Conservation (phyloP, 1,140 invertebrate genomes). For the Phthorimaea operculella region DNA sequence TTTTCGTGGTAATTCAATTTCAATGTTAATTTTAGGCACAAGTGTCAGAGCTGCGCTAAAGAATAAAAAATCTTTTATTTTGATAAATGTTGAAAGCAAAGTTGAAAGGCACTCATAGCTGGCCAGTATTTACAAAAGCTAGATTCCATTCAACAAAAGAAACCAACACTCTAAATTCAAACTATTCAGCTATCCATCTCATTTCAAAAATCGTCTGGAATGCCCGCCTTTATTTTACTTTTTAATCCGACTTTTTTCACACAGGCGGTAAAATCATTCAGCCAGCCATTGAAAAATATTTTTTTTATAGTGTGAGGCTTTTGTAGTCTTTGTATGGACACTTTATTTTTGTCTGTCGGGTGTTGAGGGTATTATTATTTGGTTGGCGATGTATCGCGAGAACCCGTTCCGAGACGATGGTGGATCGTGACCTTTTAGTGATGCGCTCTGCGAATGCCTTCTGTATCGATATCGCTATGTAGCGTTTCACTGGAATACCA, state of each 20-base stretch:
- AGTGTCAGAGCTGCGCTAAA: too few species aligned
- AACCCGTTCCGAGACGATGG: constrained; percentile 44
- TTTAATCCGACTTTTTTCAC: constrained; percentile 11
- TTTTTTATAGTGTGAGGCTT: constrained; percentile 37
- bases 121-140: constrained; percentile 8
- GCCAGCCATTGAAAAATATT: constrained; percentile 26
- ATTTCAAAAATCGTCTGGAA: constrained; percentile 24
- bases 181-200: constrained; percentile 24
- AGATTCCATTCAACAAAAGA: constrained; percentile 11
- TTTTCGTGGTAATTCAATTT: too few species aligned
- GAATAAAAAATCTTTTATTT: too few species aligned
- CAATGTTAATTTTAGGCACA: too few species aligned
- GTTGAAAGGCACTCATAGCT: not conserved
- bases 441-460: constrained; percentile 11
- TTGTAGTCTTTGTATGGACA: constrained; percentile 38
- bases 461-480: constrained; percentile 33
- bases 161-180: constrained; percentile 23
- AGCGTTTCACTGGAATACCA: too few species aligned
- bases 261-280: constrained; percentile 15
- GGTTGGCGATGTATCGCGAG: constrained; percentile 42
- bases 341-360: constrained; percentile 37
- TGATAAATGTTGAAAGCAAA: too few species aligned
- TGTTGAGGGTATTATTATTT: constrained; percentile 45
- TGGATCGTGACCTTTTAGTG: constrained; percentile 56
- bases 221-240: constrained; percentile 10